phyloP scores from a whole-genome alignment of 35 echinoderm and acorn worm species.

The Chiridota heheva region DNA sequence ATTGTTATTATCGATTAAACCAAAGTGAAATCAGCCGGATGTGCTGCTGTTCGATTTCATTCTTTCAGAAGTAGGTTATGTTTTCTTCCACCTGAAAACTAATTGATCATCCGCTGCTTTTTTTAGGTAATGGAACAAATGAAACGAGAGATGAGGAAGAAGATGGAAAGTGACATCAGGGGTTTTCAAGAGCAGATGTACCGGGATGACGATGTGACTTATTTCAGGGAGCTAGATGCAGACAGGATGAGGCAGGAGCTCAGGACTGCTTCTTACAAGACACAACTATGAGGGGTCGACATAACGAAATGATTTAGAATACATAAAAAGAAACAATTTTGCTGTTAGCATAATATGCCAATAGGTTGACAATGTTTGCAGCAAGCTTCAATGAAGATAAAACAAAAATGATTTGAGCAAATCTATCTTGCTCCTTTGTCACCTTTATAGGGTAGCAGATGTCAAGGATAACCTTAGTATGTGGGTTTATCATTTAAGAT shows the following conservation, averaged over 20 bases:
- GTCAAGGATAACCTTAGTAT: too few relatives aligned
- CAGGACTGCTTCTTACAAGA: constrained; percentile 75
- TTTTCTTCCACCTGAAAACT: background rate
- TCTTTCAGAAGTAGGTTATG: background rate
- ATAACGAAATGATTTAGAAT: too few relatives aligned
- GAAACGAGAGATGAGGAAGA: constrained; percentile 73
- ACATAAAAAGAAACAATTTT: too few relatives aligned
- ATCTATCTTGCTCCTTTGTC: too few relatives aligned
- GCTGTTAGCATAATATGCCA: too few relatives aligned
- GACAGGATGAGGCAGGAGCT: constrained; percentile 74
- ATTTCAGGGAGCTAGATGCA: constrained; percentile 85
- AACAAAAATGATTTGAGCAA: too few relatives aligned
- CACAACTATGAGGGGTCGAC: constrained; percentile 39
- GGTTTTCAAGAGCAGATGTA: constrained; percentile 82
- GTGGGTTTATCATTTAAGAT: too few relatives aligned
- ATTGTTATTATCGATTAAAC: background rate
- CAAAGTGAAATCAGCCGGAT: background rate
- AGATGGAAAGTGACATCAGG: constrained; percentile 90
- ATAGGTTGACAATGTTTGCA: too few relatives aligned
- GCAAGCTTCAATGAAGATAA: too few relatives aligned
- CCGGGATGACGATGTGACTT: constrained; percentile 76
- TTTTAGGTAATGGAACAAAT: constrained; percentile 75
- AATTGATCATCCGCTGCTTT: too few relatives aligned
- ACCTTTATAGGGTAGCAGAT: too few relatives aligned
- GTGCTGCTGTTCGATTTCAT: background rate